These are phyloP conservation scores for Lipophrys pholis DNA, from an alignment of 2,113 vertebrate species.

Conservation along the genomic window DNA sequence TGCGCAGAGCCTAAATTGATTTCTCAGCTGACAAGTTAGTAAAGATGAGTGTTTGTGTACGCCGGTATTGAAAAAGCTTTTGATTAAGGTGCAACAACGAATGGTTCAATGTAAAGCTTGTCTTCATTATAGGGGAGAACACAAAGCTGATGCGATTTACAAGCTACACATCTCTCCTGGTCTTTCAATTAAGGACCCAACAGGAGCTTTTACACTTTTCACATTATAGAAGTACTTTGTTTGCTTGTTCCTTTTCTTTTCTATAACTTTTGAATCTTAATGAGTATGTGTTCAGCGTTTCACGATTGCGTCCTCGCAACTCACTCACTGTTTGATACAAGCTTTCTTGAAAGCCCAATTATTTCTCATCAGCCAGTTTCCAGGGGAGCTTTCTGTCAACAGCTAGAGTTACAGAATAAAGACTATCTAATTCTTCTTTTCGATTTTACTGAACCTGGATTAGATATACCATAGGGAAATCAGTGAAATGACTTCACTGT, in stretches of 20 bases:
- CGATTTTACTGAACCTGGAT: too few species aligned
- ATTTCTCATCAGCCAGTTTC: neutral
- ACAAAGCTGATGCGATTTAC: neutral
- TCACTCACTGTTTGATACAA: too few species aligned
- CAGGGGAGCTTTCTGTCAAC: too few species aligned
- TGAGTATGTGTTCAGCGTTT: too few species aligned
- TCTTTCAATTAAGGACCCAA: neutral
- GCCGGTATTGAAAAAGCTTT: neutral
- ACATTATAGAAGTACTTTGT: too few species aligned
- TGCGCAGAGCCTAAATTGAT: neutral
- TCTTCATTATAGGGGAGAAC: neutral
- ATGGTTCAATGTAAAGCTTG: neutral
- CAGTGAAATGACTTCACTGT: too few species aligned
- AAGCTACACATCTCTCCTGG: neutral
- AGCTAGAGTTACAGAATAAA: too few species aligned
- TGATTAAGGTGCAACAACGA: neutral
- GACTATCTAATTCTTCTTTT: too few species aligned
- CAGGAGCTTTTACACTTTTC: neutral
- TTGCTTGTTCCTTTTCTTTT: too few species aligned
- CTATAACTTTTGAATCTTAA: too few species aligned
- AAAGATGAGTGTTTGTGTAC: neutral
- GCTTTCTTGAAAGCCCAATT: neutral
- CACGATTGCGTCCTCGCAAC: too few species aligned
- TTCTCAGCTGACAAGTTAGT: constrained; percentile 7
- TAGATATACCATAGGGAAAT: too few species aligned